A percentile compares a stretch with the other conserved stretches of the same genome.
Evolutionary conservation across 64 coral and sea anemone genomes (phyloP).

Genomic region (Montipora sp.): DNA sequence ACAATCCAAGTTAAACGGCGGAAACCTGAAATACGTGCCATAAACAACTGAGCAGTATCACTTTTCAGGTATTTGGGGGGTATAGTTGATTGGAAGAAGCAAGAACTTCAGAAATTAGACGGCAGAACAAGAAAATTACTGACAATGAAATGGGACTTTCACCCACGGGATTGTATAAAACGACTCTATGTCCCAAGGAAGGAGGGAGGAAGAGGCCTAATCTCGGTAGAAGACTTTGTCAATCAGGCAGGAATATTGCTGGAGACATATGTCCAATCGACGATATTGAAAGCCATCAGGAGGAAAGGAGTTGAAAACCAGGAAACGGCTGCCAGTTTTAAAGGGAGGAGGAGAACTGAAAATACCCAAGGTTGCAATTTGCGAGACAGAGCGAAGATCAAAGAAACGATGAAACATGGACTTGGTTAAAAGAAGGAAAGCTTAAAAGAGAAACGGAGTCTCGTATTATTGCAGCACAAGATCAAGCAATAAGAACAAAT

Average conservation of each 20-base stretch:
- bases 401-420: too few species aligned
- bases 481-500: too few species aligned
- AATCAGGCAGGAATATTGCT: background rate
- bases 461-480: too few species aligned
- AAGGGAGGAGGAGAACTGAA: too few species aligned
- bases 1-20: slow-evolving; percentile 10
- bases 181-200: background rate
- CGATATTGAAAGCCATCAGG: too few species aligned
- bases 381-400: too few species aligned
- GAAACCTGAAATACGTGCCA: background rate
- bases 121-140: slow-evolving; percentile 29
- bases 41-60: slow-evolving; percentile 1
- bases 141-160: background rate
- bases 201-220: slow-evolving; percentile 54
- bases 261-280: background rate
- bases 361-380: too few species aligned
- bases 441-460: too few species aligned
- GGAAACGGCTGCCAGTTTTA: too few species aligned
- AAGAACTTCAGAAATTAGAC: slow-evolving; percentile 42
- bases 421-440: too few species aligned
- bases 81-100: slow-evolving; percentile 46
- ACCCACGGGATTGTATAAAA: background rate
- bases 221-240: slow-evolving; percentile 24
- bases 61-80: slow-evolving; percentile 12
- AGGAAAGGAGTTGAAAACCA: too few species aligned